Evolutionary conservation across 2,888 invertebrate genomes (phyloP).

Genomic region (Phorcus lineatus): DNA sequence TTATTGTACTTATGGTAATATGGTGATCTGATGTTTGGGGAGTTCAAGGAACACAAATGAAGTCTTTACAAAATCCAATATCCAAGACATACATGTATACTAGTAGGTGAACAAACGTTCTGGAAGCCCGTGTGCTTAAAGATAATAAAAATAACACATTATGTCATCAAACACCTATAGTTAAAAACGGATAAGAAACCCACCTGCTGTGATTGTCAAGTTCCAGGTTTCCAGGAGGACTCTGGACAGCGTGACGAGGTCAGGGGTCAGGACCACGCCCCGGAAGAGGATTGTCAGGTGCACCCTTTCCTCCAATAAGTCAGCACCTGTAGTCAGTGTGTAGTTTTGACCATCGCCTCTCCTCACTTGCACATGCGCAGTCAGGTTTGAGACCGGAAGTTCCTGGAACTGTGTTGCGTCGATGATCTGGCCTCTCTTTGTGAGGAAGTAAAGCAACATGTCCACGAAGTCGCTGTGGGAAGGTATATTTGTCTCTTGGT

Average conservation of each 20-base stretch:
- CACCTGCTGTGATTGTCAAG: too few relatives aligned
- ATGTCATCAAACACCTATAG: too few relatives aligned
- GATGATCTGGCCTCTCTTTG: neutral
- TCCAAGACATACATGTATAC: too few relatives aligned
- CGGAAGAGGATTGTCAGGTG: neutral
- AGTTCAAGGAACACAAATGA: too few relatives aligned
- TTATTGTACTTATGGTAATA: too few relatives aligned
- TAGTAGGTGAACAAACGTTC: too few relatives aligned
- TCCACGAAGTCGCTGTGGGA: neutral
- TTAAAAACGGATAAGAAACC: too few relatives aligned
- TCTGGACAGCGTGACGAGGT: neutral
- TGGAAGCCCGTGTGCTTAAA: too few relatives aligned
- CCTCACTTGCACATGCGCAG: neutral
- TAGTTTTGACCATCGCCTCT: neutral
- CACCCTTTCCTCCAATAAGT: neutral
- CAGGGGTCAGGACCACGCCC: neutral
- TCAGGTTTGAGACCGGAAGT: neutral
- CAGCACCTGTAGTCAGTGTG: neutral
- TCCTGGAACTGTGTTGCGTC: slow-evolving; percentile 6
- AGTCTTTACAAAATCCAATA: too few relatives aligned
- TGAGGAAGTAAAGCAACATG: slow-evolving; percentile 1
- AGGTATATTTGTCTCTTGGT: neutral
- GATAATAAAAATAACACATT: too few relatives aligned
- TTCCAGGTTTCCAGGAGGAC: neutral
- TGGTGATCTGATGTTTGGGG: too few relatives aligned